These are phyloP conservation scores for Microctenopoma lineatum DNA, from an alignment of 2,797 vertebrate genomes.

Conservation along the genomic window DNA sequence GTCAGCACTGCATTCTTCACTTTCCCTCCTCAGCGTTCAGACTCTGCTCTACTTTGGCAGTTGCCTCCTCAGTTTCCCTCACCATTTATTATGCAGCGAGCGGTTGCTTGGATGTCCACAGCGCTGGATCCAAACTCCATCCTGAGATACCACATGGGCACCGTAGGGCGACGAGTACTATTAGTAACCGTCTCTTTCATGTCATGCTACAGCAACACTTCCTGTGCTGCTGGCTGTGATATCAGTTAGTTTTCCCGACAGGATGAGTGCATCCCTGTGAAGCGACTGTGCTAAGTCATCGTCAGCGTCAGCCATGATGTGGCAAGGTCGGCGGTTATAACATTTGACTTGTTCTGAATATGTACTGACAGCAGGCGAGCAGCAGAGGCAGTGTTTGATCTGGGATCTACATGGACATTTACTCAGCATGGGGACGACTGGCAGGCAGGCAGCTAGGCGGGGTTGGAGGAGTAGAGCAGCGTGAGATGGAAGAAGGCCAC, in stretches of 20 bases:
- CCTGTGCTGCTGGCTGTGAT: constrained; percentile 23
- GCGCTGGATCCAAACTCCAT: constrained; percentile 59
- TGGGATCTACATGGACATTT: constrained; percentile 41
- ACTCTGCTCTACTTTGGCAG: constrained; percentile 42
- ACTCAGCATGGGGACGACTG: constrained; percentile 14
- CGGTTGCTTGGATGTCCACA: constrained; percentile 56
- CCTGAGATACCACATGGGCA: constrained; percentile 47
- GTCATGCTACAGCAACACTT: constrained; percentile 38
- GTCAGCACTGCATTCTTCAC: constrained; percentile 24
- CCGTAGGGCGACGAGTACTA: constrained; percentile 30
- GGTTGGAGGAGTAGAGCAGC: constrained; percentile 11
- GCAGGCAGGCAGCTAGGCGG: constrained; percentile 8
- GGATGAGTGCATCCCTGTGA: constrained; percentile 26
- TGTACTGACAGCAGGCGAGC: constrained; percentile 45
- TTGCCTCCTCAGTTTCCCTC: constrained; percentile 27
- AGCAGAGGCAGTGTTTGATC: constrained; percentile 48
- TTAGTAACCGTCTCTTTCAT: constrained; percentile 52
- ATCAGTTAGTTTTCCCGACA: constrained; percentile 29
- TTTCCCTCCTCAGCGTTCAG: constrained; percentile 23
- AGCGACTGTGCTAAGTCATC: constrained; percentile 31
- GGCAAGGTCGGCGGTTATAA: constrained; percentile 4
- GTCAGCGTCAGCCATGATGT: constrained; percentile 34
- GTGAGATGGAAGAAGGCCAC: constrained; percentile 18
- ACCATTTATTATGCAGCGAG: constrained; percentile 69
- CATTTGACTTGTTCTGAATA: constrained; percentile 37